Evolutionary conservation across 2,113 vertebrate genomes (phyloP).

Genomic region (Aldabrachelys gigantea): DNA sequence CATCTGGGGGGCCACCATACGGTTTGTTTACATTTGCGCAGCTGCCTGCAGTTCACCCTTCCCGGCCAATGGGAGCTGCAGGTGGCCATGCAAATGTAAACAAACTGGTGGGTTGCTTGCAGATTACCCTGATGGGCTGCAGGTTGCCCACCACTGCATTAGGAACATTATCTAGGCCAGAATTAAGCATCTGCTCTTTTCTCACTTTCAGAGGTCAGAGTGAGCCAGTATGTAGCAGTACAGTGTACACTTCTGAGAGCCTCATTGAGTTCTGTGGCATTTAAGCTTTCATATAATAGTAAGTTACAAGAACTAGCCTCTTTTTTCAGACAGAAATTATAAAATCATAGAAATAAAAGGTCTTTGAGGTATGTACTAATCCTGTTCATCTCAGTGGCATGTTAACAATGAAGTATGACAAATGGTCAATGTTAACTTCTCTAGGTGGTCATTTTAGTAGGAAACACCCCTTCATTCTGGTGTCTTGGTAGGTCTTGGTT

Average conservation of each 20-base stretch:
- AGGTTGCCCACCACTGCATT: neutral
- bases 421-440: neutral
- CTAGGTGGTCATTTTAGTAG: slow-evolving; percentile 30
- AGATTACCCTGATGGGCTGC: too few relatives aligned
- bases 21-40: too few relatives aligned
- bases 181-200: neutral
- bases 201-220: neutral
- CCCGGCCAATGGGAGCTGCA: too few relatives aligned
- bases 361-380: neutral
- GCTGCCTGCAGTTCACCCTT: too few relatives aligned
- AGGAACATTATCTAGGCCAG: neutral
- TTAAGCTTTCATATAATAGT: neutral
- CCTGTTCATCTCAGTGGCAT: slow-evolving; percentile 61
- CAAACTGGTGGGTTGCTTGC: too few relatives aligned
- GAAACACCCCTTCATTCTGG: slow-evolving; percentile 51
- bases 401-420: slow-evolving; percentile 56
- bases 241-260: neutral
- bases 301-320: neutral
- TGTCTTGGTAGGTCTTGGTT: slow-evolving; percentile 58
- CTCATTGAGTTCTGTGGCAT: neutral
- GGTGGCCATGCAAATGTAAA: too few relatives aligned
- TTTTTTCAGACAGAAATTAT: neutral
- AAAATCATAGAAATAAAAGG: neutral
- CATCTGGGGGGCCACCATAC: too few relatives aligned
- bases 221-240: neutral